Conservation (phyloP, 2,113 vertebrate species). For the Spermophilus dauricus region DNA sequence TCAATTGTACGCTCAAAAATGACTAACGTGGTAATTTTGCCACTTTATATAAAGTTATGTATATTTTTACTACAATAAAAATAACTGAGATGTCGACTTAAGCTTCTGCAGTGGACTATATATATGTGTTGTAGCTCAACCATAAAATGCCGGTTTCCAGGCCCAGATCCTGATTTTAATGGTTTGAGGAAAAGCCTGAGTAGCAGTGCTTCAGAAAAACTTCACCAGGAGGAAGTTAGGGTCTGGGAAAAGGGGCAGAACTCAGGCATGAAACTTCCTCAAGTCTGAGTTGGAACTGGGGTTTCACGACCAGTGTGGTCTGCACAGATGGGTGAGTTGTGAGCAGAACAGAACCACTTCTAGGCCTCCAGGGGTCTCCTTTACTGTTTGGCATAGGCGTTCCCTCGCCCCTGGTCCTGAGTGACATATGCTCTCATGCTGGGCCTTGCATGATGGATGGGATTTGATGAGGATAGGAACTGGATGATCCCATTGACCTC, state of each 20-base stretch:
- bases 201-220: too few relatives aligned
- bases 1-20: fast-evolving
- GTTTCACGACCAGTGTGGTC: neutral
- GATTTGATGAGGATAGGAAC: too few relatives aligned
- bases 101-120: neutral
- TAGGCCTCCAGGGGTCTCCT: too few relatives aligned
- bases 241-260: neutral
- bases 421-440: too few relatives aligned
- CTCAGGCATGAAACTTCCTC: neutral
- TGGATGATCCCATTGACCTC: too few relatives aligned
- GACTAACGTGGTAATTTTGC: neutral
- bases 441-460: too few relatives aligned
- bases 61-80: neutral
- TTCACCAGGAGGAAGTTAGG: neutral
- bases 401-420: too few relatives aligned
- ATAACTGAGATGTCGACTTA: neutral
- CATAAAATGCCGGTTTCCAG: too few relatives aligned
- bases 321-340: neutral
- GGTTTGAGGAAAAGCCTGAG: neutral
- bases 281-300: neutral
- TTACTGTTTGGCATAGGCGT: too few relatives aligned
- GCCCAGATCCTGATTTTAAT: too few relatives aligned
- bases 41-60: neutral
- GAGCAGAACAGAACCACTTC: too few relatives aligned
- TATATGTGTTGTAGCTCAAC: too few relatives aligned